Base-by-base conservation (phyloP, 1,140 invertebrate species). In the Mylabris phalerata region DNA sequence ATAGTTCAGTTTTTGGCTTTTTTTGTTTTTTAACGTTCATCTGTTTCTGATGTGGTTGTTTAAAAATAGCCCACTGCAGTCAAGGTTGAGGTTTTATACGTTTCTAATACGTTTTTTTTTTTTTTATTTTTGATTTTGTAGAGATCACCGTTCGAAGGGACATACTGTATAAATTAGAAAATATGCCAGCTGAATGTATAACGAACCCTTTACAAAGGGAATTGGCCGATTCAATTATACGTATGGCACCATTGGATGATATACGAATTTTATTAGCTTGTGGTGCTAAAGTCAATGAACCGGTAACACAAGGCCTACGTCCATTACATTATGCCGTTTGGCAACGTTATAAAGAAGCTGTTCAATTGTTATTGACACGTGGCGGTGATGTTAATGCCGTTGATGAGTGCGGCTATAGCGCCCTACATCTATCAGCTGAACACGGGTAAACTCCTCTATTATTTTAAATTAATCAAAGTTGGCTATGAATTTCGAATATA, bases 261-360 rank as follows among this genome's bases (percentile, higher is more conserved):
- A 87, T 96, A 25, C 78, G 90, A 40, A 92, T 93, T 52, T 77
- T 93, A 1, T 72, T 93, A 43, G 89, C 90, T 3, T 90, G 88
- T 72, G 91, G 91, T 24, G 90, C 91, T 10, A 91, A 91, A 75
- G 86, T 86, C 4, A 87, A 87, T 66, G 85, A 88, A 64, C 80
- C 84, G 10, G 86, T 88, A 10, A 87, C 85, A 3, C 85, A 90
- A 74, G 92, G 92, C 5, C 76, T 95, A 26, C 81, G 86, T 47
- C 92, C 93, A 0, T 75, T 96, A n/a, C 93, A 95, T 73, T 96
- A 95, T 73, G 92, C 92, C 0, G 89, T 92, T 46, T 95, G 91
- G 84, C 88, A 92, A 68, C 77, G 83, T 9, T 87, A 95, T 73
- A 78, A 83, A 38, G 90, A 92, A 67, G 91, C 90, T 0, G 87